Evolutionary conservation across 2,113 vertebrate species (phyloP).

Genomic region (Triplophysa dalaica): DNA sequence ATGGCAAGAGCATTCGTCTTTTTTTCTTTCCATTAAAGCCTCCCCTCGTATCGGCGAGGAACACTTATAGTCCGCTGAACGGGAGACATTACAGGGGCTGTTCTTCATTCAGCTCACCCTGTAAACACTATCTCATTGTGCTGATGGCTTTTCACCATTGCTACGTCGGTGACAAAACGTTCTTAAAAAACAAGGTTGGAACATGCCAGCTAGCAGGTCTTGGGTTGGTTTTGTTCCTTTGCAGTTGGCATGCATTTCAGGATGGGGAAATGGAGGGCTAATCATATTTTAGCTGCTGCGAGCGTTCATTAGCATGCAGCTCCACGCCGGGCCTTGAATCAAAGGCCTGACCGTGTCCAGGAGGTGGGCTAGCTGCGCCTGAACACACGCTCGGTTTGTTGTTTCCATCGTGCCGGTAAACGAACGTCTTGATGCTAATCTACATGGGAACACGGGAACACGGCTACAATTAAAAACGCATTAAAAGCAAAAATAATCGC

Average conservation of each 20-base stretch:
- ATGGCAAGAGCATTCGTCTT: conserved; percentile 47
- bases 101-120: conserved; percentile 50
- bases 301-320: conserved; percentile 47
- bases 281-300: conserved; percentile 44
- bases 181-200: conserved; percentile 20
- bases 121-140: conserved; percentile 60
- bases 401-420: conserved; percentile 39
- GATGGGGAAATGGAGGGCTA: background rate
- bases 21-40: conserved; percentile 51
- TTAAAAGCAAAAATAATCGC: conserved; percentile 53
- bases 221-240: conserved; percentile 46
- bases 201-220: conserved; percentile 43
- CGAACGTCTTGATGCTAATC: conserved; percentile 50
- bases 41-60: conserved; percentile 46
- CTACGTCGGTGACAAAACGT: conserved; percentile 53
- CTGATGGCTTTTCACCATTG: conserved; percentile 54
- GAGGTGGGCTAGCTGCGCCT: conserved; percentile 43
- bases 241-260: conserved; percentile 26
- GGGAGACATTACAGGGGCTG: conserved; percentile 44
- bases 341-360: conserved; percentile 54
- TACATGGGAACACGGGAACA: conserved; percentile 36
- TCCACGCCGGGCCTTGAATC: conserved; percentile 28
- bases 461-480: conserved; percentile 55
- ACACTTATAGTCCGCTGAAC: conserved; percentile 53
- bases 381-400: conserved; percentile 33